Conservation (phyloP, 2,797 vertebrate species). For the Botia almorhae region DNA sequence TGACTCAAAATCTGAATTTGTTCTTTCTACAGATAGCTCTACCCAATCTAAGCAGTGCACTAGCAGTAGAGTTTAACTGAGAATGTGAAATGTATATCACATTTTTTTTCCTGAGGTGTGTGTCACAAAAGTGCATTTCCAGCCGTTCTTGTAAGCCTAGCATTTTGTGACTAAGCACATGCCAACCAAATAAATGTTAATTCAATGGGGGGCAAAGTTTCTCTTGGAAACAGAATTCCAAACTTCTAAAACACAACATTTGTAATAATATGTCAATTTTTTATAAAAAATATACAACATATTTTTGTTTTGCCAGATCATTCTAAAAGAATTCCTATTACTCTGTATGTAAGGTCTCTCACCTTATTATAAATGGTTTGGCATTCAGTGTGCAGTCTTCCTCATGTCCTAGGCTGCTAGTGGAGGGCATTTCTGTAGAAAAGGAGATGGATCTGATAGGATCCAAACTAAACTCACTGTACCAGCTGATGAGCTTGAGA, state of each 20-base stretch:
- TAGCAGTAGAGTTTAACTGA: background rate
- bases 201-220: background rate
- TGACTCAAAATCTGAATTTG: background rate
- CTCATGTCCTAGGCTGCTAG: constrained; percentile 52
- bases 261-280: background rate
- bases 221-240: background rate
- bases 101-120: background rate
- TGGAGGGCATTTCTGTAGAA: constrained; percentile 67
- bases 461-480: constrained; percentile 76
- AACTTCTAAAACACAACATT: background rate
- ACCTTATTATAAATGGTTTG: constrained; percentile 78
- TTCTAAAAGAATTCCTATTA: background rate
- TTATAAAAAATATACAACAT: background rate
- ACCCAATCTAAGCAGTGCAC: background rate
- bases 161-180: background rate
- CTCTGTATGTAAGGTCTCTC: constrained; percentile 44
- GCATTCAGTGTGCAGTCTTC: constrained; percentile 64
- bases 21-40: background rate
- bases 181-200: background rate
- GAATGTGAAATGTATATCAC: background rate
- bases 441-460: constrained; percentile 87
- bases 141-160: background rate
- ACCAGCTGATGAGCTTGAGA: constrained; percentile 77
- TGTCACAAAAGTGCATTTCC: background rate
- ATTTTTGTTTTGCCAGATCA: background rate